Evolutionary conservation across 2,888 invertebrate genomes (phyloP), one percentile per base, ranked within the genome.

Genomic region (Lochmaea crataegi): DNA sequence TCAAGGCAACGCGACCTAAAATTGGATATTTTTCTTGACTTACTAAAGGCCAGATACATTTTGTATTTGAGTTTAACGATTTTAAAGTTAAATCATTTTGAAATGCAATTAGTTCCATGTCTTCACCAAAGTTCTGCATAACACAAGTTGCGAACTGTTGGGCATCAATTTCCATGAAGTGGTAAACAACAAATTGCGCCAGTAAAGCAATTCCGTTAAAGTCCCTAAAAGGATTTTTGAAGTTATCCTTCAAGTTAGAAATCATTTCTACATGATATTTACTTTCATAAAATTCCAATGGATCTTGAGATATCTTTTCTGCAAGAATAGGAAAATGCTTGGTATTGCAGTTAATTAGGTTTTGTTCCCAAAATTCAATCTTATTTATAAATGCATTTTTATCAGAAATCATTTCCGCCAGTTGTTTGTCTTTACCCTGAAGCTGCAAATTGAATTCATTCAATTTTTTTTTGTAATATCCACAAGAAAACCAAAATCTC

Each of bases 351-450:
- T 42, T 42, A 12, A 12, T 42, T 42, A 42, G 42, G 58, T 58
- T 58, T 58, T 58, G 16, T 58, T 58, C 26, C 26, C 58, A 22
- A 58, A 58, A 58, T 11, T 58, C 58, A 7, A 58, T 22, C 5
- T 60, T 60, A 38, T 22, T 60, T 14, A 60, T 60, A 60, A 32
- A 60, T 60, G 60, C 38, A 14, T 60, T 60, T 32, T 38, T n/a
- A 41, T 41, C 63, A 63, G 63, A 63, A 63, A 63, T 63, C 42
- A 41, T 41, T 63, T 63, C 63, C 63, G 63, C 63, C 42, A 63
- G 41, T 63, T 63, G 42, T 63, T 63, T 63, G 41, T 63, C 41
- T 41, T 42, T 63, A 6, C 42, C 63, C 41, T 63, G 63, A 63
- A 63, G 56, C 53, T 69, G 69, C 63, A 69, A 51, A 18, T 45